A percentile compares a stretch with the other conserved stretches of the same genome.
phyloP scores from a whole-genome alignment of 2,888 invertebrate genomes.

The Coecobrya sp. region DNA sequence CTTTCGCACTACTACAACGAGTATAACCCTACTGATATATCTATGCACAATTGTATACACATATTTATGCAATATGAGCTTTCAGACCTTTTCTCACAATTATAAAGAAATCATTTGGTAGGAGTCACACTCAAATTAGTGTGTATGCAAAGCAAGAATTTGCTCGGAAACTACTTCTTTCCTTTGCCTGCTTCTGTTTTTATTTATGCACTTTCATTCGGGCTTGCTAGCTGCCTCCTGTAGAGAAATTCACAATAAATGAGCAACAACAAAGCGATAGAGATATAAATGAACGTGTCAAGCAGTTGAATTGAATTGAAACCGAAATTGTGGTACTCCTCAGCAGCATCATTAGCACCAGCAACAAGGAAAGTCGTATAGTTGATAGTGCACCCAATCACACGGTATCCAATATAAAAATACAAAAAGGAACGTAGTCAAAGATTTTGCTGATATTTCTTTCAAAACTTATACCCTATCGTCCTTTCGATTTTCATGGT shows the following conservation, averaged over 20 bases:
- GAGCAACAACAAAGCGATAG: constrained; percentile 34
- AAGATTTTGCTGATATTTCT: constrained; percentile 15
- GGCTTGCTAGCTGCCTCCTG: neutral
- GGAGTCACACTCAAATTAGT: constrained; percentile 50
- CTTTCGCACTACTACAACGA: neutral
- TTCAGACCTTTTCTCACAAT: neutral
- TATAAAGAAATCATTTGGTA: constrained; percentile 23
- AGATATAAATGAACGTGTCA: constrained; percentile 75
- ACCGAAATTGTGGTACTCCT: constrained; percentile 36
- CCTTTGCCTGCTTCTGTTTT: neutral
- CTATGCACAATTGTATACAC: neutral
- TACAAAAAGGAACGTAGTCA: neutral
- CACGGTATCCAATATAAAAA: constrained; percentile 17
- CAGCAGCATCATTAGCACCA: neutral
- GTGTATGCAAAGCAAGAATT: neutral
- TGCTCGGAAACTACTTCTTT: neutral
- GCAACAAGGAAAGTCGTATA: neutral
- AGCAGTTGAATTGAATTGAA: constrained; percentile 61
- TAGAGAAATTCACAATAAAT: neutral
- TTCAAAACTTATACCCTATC: neutral
- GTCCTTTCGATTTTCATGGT: neutral
- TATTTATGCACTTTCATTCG: constrained; percentile 38
- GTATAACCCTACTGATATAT: neutral
- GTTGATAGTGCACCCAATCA: neutral
- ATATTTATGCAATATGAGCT: neutral